Evolutionary conservation across 2,113 vertebrate genomes (phyloP), one percentile per base, ranked within the genome.

Genomic region (Anolis sagrei): DNA sequence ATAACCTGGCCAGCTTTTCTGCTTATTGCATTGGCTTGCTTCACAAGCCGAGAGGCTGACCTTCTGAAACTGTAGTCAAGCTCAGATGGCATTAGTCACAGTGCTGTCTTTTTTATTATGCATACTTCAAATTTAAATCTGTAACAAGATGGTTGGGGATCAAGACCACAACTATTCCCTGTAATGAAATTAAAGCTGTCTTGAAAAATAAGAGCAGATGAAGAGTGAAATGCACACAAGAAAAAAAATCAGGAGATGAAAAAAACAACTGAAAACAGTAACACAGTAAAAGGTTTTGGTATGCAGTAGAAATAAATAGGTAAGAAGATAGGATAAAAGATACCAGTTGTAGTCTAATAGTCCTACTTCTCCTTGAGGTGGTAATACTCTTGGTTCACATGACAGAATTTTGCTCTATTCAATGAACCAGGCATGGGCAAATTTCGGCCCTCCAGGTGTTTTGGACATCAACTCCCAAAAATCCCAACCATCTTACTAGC

Each of bases 161-260:
- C 82, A 84, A 84, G 48, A 80, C 76, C 82, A 84, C 76, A 88
- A 58, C 58, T 84, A 84, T 80, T 80, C 61, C 62, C 72, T 75
- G 21, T 88, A 88, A 84, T 86, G 61, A 86, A 86, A 81, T 88
- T 79, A 84, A 75, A 80, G 44, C 70, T 66, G 76, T 23, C 69
- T 76, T 84, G 76, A 88, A 88, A 81, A 88, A 88, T 88, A 74
- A 84, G 82, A 75, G 72, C 87, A 84, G 73, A 82, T 76, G 73
- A 87, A 77, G 62, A 58, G 18, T n/a, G 44, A 83, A 79, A 44
- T 44, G 44, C 21, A 85, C 44, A 85, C 8, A 61, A 39, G 25
- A 58, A 21, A 73, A 74, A 74, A 36, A 25, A 36, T 21, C 14
- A 49, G 64, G 14, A n/a, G 48, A 86, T 44, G 62, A 18, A 5